phyloP scores from a whole-genome alignment of 2,113 vertebrate species.

The Dicrurus megarhynchus region DNA sequence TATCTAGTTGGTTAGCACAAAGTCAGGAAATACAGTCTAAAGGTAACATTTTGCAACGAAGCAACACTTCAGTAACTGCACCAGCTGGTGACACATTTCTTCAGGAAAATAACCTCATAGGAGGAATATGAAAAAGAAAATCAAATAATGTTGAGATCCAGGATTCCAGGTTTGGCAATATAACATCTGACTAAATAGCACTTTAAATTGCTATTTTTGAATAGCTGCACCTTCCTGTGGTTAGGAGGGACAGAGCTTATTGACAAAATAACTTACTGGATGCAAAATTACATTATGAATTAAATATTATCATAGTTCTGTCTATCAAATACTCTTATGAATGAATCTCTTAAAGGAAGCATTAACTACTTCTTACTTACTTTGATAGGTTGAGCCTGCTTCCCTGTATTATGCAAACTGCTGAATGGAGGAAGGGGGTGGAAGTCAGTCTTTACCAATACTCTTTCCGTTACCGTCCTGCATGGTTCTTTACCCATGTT shows the following conservation, averaged over 20 bases:
- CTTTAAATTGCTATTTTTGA: not conserved
- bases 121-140: not conserved
- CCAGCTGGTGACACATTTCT: not conserved
- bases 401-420: constrained; percentile 29
- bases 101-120: not conserved
- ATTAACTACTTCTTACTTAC: constrained; percentile 30
- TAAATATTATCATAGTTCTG: not conserved
- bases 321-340: not conserved
- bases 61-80: not conserved
- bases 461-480: not conserved
- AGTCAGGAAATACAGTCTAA: not conserved
- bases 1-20: not conserved
- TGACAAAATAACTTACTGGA: not conserved
- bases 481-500: constrained; percentile 29
- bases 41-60: not conserved
- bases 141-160: not conserved
- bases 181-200: not conserved
- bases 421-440: constrained; percentile 19
- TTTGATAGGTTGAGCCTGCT: constrained; percentile 42
- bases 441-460: not conserved
- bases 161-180: not conserved
- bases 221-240: not conserved
- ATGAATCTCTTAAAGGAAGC: constrained; percentile 21
- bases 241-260: not conserved
- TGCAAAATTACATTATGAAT: not conserved